Base-by-base conservation (phyloP, 2,888 invertebrate species). In the Dasypolia templi region DNA sequence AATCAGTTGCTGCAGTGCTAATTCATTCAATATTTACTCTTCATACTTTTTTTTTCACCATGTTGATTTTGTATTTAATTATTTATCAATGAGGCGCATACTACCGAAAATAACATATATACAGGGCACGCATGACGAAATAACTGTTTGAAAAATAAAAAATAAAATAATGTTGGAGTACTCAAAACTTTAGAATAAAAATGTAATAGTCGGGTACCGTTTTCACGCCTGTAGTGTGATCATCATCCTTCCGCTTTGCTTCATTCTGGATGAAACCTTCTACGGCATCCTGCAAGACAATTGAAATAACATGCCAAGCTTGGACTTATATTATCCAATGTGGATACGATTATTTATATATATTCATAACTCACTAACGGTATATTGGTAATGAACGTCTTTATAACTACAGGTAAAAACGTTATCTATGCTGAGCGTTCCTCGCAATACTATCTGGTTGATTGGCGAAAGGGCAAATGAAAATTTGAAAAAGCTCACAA, bases 261-360 rank as follows among this genome's bases (percentile, higher is more conserved):
- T 93, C 94, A 87, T 89, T 92, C 90, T 92, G 93, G 91, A 90
- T 90, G 81, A 92, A 88, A 89, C 92, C 91, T 89, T 94, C 94
- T 89, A 93, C 93, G 74, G 93, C 92, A 86, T 93, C 95, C 95
- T 95, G 95, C 84, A 95, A 95, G 89, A 92, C 84, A 94, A 94
- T 93, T 89, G 86, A 89, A 92, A 92, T 84, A 90, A 93, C 92
- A 94, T 94, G 93, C 94, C 93, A 94, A 91, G 92, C 92, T 90
- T 86, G 90, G 91, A 86, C 79, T 78, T 72, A 78, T 53, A 74
- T 76, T 77, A 75, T 81, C 83, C 82, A 65, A 76, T 72, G 61
- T 58, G 46, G 68, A 78, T 70, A 79, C 70, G 65, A 72, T 72
- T 72, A 72, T 72, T 72, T 70, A 51, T 79, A 70, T 58, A 83